phyloP scores from a whole-genome alignment of 2,888 invertebrate species.

The Oligia fasciuncula region DNA sequence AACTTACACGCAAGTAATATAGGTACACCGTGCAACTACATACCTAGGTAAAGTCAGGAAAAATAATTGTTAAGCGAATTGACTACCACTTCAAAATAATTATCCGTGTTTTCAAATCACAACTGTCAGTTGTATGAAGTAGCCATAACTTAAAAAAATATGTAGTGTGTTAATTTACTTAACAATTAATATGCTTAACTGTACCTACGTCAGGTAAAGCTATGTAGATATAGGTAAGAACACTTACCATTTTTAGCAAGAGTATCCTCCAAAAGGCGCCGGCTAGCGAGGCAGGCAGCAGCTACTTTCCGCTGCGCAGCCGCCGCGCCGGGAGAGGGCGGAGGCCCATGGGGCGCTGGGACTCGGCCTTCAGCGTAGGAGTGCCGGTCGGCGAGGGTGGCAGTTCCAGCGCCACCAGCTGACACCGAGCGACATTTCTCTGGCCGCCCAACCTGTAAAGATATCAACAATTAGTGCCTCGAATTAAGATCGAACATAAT shows the following conservation, averaged over 20 bases:
- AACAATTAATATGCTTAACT: background rate
- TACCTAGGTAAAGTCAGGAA: background rate
- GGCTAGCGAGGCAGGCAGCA: slow-evolving; percentile 89
- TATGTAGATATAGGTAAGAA: background rate
- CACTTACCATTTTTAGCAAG: slow-evolving; percentile 89
- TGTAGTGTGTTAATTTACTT: background rate
- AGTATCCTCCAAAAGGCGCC: slow-evolving; percentile 92
- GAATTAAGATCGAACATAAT: background rate
- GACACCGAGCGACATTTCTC: slow-evolving; percentile 83
- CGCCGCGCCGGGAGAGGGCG: slow-evolving; percentile 84
- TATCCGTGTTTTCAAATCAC: background rate
- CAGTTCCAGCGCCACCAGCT: slow-evolving; percentile 75
- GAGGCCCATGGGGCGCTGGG: slow-evolving; percentile 84
- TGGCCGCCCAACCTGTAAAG: slow-evolving; percentile 80
- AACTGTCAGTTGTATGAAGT: background rate
- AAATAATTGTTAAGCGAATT: background rate
- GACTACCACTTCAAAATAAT: background rate
- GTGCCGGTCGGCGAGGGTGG: slow-evolving; percentile 76
- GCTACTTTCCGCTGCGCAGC: slow-evolving; percentile 80
- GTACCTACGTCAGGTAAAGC: background rate
- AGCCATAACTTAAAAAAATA: background rate
- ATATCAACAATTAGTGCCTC: slow-evolving; percentile 39
- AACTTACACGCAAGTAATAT: no score
- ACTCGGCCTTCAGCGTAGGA: slow-evolving; percentile 84
- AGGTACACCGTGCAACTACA: background rate